These are phyloP conservation scores for Glyptemys insculpta DNA, from an alignment of 2,797 vertebrate genomes.

Conservation along the genomic window DNA sequence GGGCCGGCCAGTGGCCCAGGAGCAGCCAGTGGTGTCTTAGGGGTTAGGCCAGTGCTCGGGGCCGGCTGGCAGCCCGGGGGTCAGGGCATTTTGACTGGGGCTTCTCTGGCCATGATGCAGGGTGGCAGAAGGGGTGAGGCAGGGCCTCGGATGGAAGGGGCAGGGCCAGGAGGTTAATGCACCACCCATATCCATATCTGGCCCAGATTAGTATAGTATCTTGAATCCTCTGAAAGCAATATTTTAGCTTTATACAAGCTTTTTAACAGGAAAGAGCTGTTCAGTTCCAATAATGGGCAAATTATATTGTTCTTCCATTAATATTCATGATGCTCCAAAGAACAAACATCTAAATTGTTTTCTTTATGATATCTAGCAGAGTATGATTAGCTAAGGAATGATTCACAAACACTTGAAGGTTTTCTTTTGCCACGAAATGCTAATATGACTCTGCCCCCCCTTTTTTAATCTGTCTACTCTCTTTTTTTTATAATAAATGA, in stretches of 20 bases:
- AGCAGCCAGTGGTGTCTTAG: no score
- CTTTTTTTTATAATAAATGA: constrained; percentile 60
- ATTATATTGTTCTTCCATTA: neutral
- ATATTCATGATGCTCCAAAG: constrained; percentile 35
- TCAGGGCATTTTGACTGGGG: no score
- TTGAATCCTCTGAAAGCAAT: constrained; percentile 44
- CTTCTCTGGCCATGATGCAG: no score
- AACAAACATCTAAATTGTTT: constrained; percentile 3
- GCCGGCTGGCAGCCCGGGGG: no score
- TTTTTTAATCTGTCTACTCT: constrained; percentile 49
- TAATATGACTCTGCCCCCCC: constrained; percentile 21
- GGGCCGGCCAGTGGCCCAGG: no score
- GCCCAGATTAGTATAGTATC: constrained; percentile 12
- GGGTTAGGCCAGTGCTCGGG: no score
- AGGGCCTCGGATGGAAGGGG: no score
- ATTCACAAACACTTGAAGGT: constrained; percentile 52
- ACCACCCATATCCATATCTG: neutral
- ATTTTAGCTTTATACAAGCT: neutral
- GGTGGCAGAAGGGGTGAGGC: no score
- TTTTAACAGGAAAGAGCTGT: constrained; percentile 3
- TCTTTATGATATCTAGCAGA: constrained; percentile 23
- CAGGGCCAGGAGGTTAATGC: no score
- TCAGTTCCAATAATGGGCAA: neutral
- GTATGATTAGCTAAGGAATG: constrained; percentile 38
- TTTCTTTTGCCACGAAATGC: constrained; percentile 31